Conservation (phyloP, 2,113 vertebrate species). For the Pteropus alecto region DNA sequence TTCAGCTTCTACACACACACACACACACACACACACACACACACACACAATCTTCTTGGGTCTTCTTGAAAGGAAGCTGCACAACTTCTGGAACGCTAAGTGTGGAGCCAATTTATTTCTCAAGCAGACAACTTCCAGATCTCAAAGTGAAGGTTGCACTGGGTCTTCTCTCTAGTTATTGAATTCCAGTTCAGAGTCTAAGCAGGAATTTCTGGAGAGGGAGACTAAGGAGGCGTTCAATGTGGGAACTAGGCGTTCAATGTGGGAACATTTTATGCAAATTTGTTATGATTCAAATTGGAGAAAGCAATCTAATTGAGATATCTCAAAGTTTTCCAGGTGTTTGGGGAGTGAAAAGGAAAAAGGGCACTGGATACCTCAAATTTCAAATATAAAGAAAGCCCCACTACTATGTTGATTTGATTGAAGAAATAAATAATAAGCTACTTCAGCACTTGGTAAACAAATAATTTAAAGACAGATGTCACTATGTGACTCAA, state of each 20-base stretch:
- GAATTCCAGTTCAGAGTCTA: not conserved
- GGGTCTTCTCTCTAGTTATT: not conserved
- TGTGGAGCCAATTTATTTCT: not conserved
- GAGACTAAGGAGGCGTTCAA: not conserved
- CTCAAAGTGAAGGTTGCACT: not conserved
- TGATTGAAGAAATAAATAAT: not conserved
- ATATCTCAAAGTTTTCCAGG: not conserved
- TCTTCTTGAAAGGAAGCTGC: not conserved
- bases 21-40: not conserved
- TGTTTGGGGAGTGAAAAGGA: not conserved
- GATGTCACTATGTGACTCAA: not conserved
- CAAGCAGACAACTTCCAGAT: not conserved
- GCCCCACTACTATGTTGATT: not conserved
- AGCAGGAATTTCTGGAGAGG: not conserved
- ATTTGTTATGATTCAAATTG: not conserved
- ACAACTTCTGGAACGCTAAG: not conserved
- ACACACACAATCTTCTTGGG: not conserved
- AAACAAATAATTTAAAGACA: not conserved
- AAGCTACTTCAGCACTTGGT: not conserved
- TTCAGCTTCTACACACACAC: not conserved
- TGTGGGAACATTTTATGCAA: not conserved
- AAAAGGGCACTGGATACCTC: not conserved
- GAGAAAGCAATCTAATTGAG: not conserved
- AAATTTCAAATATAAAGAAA: constrained; percentile 5
- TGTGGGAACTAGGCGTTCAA: not conserved